Conservation (phyloP, 2,113 vertebrate genomes). For the Amphilophus citrinellus region DNA sequence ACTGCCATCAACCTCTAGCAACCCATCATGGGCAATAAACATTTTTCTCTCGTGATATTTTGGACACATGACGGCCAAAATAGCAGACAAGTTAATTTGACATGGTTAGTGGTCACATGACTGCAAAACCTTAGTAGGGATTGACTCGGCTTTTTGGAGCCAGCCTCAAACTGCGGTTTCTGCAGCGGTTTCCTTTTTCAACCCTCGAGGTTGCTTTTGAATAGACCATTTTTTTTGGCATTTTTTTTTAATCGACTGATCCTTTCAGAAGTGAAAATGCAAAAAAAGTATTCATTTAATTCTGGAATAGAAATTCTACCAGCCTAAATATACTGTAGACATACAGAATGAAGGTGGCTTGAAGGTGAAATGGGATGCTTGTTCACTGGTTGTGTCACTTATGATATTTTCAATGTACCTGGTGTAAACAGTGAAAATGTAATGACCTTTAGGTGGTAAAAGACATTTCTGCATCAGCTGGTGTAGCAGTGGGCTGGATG, state of each 20-base stretch:
- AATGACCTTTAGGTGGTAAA: slow-evolving; percentile 22
- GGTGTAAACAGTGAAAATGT: neutral
- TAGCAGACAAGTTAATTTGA: too few relatives aligned
- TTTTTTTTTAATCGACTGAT: neutral
- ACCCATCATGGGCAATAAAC: neutral
- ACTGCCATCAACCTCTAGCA: neutral
- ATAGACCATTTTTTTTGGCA: too few relatives aligned
- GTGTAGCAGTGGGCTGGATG: slow-evolving; percentile 3
- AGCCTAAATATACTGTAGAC: neutral
- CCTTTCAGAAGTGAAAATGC: neutral
- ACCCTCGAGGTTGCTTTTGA: too few relatives aligned
- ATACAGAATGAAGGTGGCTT: neutral
- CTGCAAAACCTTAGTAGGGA: neutral
- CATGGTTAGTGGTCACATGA: neutral
- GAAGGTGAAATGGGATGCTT: neutral
- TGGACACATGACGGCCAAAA: neutral
- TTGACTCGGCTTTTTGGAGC: neutral
- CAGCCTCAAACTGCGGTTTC: neutral
- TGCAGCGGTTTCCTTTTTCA: too few relatives aligned
- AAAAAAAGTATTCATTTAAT: neutral
- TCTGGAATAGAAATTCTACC: neutral
- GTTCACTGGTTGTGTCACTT: neutral
- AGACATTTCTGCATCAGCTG: slow-evolving; percentile 26
- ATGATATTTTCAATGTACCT: neutral
- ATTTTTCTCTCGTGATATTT: neutral